Evolutionary conservation across 2,113 vertebrate genomes (phyloP).

Genomic region (Astur gentilis): DNA sequence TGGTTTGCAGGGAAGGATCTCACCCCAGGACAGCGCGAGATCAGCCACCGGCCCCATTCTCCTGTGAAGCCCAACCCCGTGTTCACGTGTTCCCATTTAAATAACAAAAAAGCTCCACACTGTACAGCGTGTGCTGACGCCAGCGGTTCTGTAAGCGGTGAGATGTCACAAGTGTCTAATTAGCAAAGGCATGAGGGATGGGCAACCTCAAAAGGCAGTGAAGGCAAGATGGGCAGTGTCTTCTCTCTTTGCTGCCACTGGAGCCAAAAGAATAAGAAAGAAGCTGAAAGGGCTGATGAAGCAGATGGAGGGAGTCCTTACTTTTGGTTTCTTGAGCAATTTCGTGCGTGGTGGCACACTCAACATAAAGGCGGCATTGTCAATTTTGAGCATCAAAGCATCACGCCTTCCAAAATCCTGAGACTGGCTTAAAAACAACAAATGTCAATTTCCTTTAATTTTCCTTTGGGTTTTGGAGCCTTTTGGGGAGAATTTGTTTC

Average conservation of each 20-base stretch:
- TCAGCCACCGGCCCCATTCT: background rate
- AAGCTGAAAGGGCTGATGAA: background rate
- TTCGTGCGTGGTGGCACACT: background rate
- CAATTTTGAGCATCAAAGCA: conserved; percentile 18
- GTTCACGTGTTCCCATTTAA: background rate
- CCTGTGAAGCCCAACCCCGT: background rate
- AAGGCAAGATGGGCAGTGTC: background rate
- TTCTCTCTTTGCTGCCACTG: background rate
- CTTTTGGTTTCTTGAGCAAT: background rate
- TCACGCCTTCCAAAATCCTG: background rate
- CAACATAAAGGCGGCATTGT: conserved; percentile 19
- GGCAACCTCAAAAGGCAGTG: background rate
- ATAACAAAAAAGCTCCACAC: background rate
- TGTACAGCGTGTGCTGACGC: rapidly evolving
- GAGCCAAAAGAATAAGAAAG: background rate
- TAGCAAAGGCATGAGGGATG: background rate
- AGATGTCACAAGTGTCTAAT: background rate
- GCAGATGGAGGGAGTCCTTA: background rate
- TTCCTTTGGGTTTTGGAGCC: conserved; percentile 28
- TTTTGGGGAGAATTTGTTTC: conserved; percentile 28
- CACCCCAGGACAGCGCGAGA: background rate
- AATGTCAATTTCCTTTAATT: conserved; percentile 40
- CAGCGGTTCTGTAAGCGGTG: background rate
- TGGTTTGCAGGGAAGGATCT: background rate
- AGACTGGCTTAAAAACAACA: conserved; percentile 13